Conservation (phyloP, 2,888 invertebrate genomes). For the Dinocampus coccinellae region DNA sequence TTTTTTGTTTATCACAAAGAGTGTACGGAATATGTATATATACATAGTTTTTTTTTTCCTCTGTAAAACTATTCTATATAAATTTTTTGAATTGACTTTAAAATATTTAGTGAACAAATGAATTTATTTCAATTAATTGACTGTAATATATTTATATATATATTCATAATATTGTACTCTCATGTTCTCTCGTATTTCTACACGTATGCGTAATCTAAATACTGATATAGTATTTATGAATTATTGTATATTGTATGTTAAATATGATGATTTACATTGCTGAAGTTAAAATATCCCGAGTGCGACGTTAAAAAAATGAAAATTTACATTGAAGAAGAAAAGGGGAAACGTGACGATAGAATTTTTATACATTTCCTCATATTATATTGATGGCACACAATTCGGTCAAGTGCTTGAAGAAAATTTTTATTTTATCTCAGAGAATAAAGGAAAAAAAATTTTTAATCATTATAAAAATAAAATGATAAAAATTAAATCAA, state of each 20-base stretch:
- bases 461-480: no score
- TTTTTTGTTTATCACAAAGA: no score
- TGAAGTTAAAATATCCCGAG: conserved; percentile 41
- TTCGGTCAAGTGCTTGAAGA: neutral
- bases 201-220: conserved; percentile 11
- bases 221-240: conserved; percentile 8
- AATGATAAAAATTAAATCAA: neutral
- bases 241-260: neutral
- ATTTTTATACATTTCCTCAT: neutral
- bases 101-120: no score
- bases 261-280: conserved; percentile 43
- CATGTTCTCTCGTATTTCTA: conserved; percentile 14
- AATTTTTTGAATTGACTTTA: no score
- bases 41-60: no score
- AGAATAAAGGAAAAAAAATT: no score
- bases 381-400: neutral
- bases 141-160: no score
- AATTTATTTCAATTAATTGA: no score
- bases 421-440: neutral
- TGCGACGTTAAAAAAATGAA: conserved; percentile 42
- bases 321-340: conserved; percentile 54
- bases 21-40: no score
- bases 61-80: no score
- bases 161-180: no score
- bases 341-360: conserved; percentile 6